Conservation (phyloP, 2,113 vertebrate species). For the Taxidea taxus region DNA sequence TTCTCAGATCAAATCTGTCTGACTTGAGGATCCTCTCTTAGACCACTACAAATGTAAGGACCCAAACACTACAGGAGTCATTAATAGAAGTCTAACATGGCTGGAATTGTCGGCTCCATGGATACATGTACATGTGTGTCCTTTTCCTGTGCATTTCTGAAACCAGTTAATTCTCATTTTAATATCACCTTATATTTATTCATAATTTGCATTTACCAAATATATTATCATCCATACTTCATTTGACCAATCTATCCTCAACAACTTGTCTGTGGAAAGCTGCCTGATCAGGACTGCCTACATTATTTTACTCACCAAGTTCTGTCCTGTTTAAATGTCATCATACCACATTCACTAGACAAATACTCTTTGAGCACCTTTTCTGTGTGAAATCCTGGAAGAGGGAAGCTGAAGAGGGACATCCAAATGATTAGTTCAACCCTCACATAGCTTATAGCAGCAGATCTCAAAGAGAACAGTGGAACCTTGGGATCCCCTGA, state of each 20-base stretch:
- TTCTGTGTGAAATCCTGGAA: not conserved
- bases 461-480: not conserved
- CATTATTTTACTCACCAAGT: conserved; percentile 9
- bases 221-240: not conserved
- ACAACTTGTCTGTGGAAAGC: not conserved
- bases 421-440: not conserved
- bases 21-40: not conserved
- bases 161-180: not conserved
- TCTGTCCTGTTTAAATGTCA: conserved; percentile 38
- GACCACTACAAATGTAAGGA: not conserved
- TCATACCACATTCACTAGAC: not conserved
- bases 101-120: not conserved
- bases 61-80: not conserved
- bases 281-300: not conserved
- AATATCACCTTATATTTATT: not conserved
- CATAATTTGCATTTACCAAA: not conserved
- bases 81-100: not conserved
- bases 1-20: conserved; percentile 2
- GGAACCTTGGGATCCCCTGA: not conserved
- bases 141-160: not conserved
- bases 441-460: not conserved
- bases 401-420: not conserved
- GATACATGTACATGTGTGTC: not conserved
- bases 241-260: not conserved
- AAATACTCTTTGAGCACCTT: not conserved